Evolutionary conservation across 2,797 vertebrate genomes (phyloP), one percentile per base, ranked within the genome.

Genomic region (Sebastes taczanowskii): DNA sequence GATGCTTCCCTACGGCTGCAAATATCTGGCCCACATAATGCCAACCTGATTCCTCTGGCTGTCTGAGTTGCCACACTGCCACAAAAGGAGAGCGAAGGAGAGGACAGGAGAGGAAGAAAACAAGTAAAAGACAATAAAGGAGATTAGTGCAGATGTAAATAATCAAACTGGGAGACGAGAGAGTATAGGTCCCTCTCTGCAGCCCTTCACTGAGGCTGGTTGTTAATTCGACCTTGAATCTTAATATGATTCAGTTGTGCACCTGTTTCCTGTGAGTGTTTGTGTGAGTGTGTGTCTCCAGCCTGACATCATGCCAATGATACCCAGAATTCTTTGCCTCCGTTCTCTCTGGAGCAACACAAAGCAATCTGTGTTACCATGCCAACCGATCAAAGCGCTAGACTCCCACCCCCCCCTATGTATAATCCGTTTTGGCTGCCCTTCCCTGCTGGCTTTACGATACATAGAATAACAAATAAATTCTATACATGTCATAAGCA

Each of bases 331-430:
- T 86, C 87, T 83, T 87, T 85, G 78, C 89, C 76, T 88, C 62
- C 66, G 80, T 86, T 84, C 77, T 88, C 91, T 89, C 77, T n/a
- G 7, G 87, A 88, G 88, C 81, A 69, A 75, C 90, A 93, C 89
- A 94, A 93, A 93, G 87, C 91, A 91, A 93, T 90, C 89, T 86
- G 88, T 89, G 94, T 93, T 94, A 88, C 94, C 88, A 94, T 95
- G 93, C 90, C 93, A 92, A 94, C 93, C 67, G 80, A 91, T 94
- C 86, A 92, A 92, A 93, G 89, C 86, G 11, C 78, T 71, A 76
- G 53, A 77, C 76, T 69, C 68, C 83, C 78, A 27, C 71, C 78
- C 13, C 16, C 62, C 29, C 56, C 20, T 53, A 53, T 49, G 46
- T 9, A 53, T 79, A 88, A 88, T 88, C 83, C 86, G 81, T 75